Evolutionary conservation across 2,888 invertebrate genomes (phyloP).

Genomic region (Caenorhabditis auriculariae): DNA sequence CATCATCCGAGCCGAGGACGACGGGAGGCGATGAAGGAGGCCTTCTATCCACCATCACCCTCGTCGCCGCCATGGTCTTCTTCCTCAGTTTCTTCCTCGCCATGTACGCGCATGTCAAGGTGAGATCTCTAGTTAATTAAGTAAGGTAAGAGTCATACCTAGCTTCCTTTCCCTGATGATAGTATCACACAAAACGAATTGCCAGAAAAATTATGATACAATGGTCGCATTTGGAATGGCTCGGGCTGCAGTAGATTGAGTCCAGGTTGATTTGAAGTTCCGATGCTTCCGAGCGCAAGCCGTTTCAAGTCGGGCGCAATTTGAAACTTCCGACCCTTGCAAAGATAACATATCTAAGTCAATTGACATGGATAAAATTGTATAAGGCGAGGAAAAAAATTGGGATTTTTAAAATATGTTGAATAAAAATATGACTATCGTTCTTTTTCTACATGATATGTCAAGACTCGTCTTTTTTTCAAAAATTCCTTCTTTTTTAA

Average conservation of each 20-base stretch:
- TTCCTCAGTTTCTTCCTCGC: constrained; percentile 69
- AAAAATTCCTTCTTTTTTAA: too few species aligned
- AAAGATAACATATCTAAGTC: background rate
- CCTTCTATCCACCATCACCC: constrained; percentile 66
- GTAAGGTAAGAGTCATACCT: too few species aligned
- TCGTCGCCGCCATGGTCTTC: constrained; percentile 69
- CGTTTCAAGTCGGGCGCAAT: too few species aligned
- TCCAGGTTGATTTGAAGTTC: too few species aligned
- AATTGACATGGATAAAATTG: background rate
- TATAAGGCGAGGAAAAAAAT: background rate
- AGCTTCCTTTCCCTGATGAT: too few species aligned
- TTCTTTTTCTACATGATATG: too few species aligned
- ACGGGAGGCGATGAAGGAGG: constrained; percentile 30
- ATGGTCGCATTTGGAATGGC: background rate
- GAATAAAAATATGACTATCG: too few species aligned
- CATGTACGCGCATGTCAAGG: constrained; percentile 70
- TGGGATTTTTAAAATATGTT: too few species aligned
- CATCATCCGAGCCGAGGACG: too few species aligned
- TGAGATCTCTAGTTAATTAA: constrained; percentile 1
- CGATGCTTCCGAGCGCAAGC: too few species aligned
- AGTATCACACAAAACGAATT: background rate
- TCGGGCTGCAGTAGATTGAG: background rate
- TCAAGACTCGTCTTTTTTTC: too few species aligned
- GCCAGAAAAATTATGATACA: background rate
- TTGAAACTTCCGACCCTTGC: too few species aligned